Percentiles rank a stretch among this genome's conserved stretches.
Evolutionary conservation across 2,888 invertebrate genomes (phyloP).

Genomic region (Dynastes grantii): DNA sequence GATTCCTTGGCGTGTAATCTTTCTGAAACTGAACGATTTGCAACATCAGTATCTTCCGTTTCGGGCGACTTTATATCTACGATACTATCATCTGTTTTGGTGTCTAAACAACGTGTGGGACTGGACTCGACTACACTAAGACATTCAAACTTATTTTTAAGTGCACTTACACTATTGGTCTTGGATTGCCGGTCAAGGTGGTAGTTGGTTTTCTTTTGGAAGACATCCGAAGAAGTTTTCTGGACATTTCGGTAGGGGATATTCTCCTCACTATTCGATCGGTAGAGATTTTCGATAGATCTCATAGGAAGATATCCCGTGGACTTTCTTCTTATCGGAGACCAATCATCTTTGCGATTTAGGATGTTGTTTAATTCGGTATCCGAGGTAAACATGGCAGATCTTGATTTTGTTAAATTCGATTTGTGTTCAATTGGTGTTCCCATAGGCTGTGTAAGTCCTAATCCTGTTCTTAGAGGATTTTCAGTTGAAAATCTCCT

Average conservation of each 20-base stretch:
- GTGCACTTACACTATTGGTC: conserved; percentile 48
- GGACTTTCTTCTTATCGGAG: not conserved
- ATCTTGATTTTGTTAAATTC: not conserved
- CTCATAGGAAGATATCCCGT: conserved; percentile 24
- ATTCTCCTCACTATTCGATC: conserved; percentile 37
- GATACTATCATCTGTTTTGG: conserved; percentile 6
- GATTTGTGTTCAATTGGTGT: not conserved
- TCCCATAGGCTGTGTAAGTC: not conserved
- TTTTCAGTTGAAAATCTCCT: not conserved
- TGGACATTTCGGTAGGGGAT: not conserved
- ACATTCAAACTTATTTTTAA: conserved; percentile 50
- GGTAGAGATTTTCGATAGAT: conserved; percentile 37
- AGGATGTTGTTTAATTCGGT: conserved; percentile 27
- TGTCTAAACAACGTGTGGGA: conserved; percentile 16
- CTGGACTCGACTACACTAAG: conserved; percentile 44
- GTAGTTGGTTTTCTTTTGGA: conserved; percentile 1
- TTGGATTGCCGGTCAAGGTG: conserved; percentile 9
- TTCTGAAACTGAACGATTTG: conserved; percentile 44
- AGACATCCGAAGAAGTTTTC: not conserved
- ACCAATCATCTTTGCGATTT: conserved; percentile 7
- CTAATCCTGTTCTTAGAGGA: not conserved
- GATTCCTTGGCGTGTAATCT: conserved; percentile 12
- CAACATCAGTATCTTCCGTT: conserved; percentile 22
- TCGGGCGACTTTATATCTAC: not conserved
- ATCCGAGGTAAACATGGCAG: conserved; percentile 1